Base-by-base conservation (phyloP, 2,888 invertebrate species). In the Alcis repandata region DNA sequence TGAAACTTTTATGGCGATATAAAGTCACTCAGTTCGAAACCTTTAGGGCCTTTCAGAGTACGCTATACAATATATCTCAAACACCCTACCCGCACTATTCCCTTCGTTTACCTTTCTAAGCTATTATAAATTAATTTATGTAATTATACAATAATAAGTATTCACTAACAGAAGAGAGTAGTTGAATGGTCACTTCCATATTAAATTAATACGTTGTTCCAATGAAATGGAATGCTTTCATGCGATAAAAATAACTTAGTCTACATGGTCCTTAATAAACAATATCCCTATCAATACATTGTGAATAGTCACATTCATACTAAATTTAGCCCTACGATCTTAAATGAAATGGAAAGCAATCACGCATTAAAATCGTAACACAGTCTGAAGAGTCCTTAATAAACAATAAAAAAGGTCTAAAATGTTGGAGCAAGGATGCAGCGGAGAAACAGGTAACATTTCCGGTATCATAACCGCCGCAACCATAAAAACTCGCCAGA, bases 401-500 rank as follows among this genome's bases (percentile, higher is more conserved):
- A 73, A 72, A 69, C 70, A 74, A 75, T 70, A 72, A 73, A 70
- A 65, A 79, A 77, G 67, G 66, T 72, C 79, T 80, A 76, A 84
- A 79, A 79, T 79, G 75, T 77, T 76, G 73, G 74, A 82, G 75
- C 76, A 79, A 83, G 86, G 85, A 84, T 85, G 84, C 79, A 78
- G 77, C 72, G 76, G 78, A 80, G 76, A 83, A 87, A 89, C 89
- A 82, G 88, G 88, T 89, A 84, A 78, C 79, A 82, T 85, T 87
- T 90, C 90, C 90, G 87, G 87, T 78, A 76, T 74, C 74, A 77
- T 77, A 76, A 73, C 79, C 78, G 72, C 76, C 74, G 73, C 77
- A 72, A 76, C 66, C 71, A 77, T 79, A 85, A 84, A 82, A 84
- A 84, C 83, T 75, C 69, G 65, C 52, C 52, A 61, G 81, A 60